Evolutionary conservation across 2,113 vertebrate species (phyloP), one percentile per base, ranked within the genome.

Genomic region (Lethenteron camtschaticum): DNA sequence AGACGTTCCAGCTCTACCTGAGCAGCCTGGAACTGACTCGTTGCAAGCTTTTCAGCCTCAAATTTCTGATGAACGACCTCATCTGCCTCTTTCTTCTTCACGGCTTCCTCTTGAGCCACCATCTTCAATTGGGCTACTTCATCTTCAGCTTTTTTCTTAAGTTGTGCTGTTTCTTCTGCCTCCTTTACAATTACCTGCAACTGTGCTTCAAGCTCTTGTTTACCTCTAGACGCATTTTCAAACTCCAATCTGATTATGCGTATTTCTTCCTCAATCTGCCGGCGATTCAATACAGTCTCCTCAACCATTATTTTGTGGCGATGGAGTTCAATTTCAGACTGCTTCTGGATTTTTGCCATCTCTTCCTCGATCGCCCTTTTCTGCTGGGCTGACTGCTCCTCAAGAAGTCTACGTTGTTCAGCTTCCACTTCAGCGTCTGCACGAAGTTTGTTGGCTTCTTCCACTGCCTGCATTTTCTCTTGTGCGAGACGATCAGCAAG

Each of bases 391-490:
- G 94, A 91, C 77, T 95, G 90, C 76, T 96, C 91, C 80, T 96
- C 91, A 68, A 99, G 83, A 70, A 82, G 80, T 76, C 85, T 85
- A 70, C 94, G 86, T 79, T 95, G 94, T 77, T 91, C 94, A 11
- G 86, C 79, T 70, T 95, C 94, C 84, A 90, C 70, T 73, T 95
- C 89, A 0, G 90, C 94, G 76, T 99, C 90, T 0, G 86, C 89
- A 78, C 75, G 83, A 57, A 96, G 80, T 71, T 77, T 82, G 0
- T 87, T 89, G 20, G 92, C 90, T 75, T 99, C 94, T 77, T 95
- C 88, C 68, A 95, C 85, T 0, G 89, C 94, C 76, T 90, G 89
- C 85, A 96, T 94, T 80, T 99, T 99, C 78, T 99, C 94, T 75
- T 90, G 92, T 55, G 92, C 81, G 83, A 95, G 90, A 79, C 89